Conservation (phyloP, 2,888 invertebrate species). For the Criorhina ranunculi region DNA sequence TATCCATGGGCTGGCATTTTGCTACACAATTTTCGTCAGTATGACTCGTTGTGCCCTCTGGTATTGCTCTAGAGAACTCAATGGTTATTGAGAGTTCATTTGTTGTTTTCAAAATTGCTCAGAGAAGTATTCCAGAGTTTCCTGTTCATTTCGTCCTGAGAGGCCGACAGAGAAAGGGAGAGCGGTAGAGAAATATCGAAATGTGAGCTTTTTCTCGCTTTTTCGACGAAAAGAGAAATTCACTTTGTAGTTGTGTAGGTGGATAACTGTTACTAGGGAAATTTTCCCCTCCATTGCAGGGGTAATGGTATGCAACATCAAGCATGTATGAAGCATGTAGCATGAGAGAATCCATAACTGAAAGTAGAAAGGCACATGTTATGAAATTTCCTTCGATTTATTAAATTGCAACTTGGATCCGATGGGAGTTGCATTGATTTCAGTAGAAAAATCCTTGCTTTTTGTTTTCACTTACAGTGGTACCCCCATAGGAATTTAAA, state of each 20-base stretch:
- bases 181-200: background rate
- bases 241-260: background rate
- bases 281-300: slow-evolving; percentile 61
- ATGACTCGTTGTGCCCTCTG: slow-evolving; percentile 75
- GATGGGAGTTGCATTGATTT: too few relatives aligned
- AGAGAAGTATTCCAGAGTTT: slow-evolving; percentile 8
- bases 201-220: slow-evolving; percentile 21
- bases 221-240: slow-evolving; percentile 7
- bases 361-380: background rate
- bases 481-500: too few relatives aligned
- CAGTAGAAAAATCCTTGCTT: too few relatives aligned
- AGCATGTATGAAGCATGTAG: background rate
- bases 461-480: too few relatives aligned
- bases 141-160: background rate
- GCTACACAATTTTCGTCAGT: slow-evolving; percentile 46
- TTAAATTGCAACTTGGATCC: too few relatives aligned
- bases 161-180: background rate
- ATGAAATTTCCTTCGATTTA: too few relatives aligned
- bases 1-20: slow-evolving; percentile 56
- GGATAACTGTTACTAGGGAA: slow-evolving; percentile 67
- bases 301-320: slow-evolving; percentile 19
- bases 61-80: slow-evolving; percentile 68
- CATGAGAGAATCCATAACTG: slow-evolving; percentile 11
- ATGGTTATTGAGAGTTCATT: slow-evolving; percentile 27
- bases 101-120: slow-evolving; percentile 11